Evolutionary conservation across 2,113 vertebrate species (phyloP).

Genomic region (Hyperopisus bebe): DNA sequence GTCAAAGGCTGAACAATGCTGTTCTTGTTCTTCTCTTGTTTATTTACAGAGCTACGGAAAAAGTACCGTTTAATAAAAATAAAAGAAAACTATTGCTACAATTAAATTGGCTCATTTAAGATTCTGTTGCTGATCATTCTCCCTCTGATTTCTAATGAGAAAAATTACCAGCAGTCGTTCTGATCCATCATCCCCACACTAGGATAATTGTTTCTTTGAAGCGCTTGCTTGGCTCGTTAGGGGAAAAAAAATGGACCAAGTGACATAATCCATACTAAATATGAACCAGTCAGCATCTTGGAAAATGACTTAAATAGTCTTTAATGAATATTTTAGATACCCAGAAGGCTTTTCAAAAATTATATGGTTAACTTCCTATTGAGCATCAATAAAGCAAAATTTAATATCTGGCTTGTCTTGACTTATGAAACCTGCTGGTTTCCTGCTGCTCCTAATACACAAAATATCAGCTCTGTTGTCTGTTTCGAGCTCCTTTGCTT

Average conservation of each 20-base stretch:
- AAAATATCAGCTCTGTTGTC: background rate
- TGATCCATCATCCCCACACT: background rate
- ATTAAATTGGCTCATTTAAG: background rate
- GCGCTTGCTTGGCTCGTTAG: slow-evolving; percentile 3
- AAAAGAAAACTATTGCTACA: background rate
- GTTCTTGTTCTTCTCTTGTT: background rate
- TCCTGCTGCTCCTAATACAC: background rate
- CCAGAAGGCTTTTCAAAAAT: background rate
- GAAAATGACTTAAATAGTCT: background rate
- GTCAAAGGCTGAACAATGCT: background rate
- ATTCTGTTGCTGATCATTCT: background rate
- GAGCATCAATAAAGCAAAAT: background rate
- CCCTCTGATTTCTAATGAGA: background rate
- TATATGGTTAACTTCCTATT: background rate
- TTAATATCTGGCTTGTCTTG: background rate
- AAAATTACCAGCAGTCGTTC: background rate
- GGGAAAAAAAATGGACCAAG: background rate
- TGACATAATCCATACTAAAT: background rate
- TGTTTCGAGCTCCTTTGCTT: background rate
- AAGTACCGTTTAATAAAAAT: background rate
- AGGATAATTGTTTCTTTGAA: slow-evolving; percentile 20
- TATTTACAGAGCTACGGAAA: background rate
- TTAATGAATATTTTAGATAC: slow-evolving; percentile 6
- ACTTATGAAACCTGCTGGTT: background rate
- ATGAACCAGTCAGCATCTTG: background rate